phyloP scores from a whole-genome alignment of 2,888 invertebrate species.

The Falcaria lacertinaria region DNA sequence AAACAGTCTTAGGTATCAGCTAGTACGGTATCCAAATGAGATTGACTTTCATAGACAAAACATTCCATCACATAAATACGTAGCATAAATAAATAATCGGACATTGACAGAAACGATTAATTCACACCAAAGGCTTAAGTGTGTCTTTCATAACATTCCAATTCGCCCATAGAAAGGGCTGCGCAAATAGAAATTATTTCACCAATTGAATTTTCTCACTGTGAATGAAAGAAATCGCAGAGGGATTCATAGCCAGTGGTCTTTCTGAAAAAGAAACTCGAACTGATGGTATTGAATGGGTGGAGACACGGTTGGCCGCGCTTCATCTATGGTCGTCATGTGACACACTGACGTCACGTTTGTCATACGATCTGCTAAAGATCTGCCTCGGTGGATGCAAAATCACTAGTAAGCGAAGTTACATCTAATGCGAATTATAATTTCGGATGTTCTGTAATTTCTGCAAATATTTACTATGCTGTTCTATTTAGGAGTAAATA shows the following conservation, averaged over 20 bases:
- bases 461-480: no score
- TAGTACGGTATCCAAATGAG: no score
- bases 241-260: conserved; percentile 56
- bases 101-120: conserved; percentile 17
- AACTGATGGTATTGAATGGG: conserved; percentile 43
- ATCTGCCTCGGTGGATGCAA: no score
- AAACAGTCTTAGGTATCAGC: no score
- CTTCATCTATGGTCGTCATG: conserved; percentile 30
- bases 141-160: conserved; percentile 23
- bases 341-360: conserved; percentile 28
- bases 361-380: conserved; percentile 7
- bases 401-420: no score
- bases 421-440: no score
- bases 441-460: no score
- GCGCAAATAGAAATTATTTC: conserved; percentile 55
- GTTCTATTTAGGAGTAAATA: no score
- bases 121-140: conserved; percentile 27
- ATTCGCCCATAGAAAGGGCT: conserved; percentile 41
- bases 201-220: conserved; percentile 62
- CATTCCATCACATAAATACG: no score
- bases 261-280: conserved; percentile 58
- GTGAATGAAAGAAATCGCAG: conserved; percentile 44
- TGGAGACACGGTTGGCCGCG: conserved; percentile 40
- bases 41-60: no score
- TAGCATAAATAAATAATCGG: conserved; percentile 7